Percentiles rank a stretch among this genome's conserved stretches.
phyloP scores from a whole-genome alignment of 2,113 vertebrate genomes.

The Miniopterus natalensis region DNA sequence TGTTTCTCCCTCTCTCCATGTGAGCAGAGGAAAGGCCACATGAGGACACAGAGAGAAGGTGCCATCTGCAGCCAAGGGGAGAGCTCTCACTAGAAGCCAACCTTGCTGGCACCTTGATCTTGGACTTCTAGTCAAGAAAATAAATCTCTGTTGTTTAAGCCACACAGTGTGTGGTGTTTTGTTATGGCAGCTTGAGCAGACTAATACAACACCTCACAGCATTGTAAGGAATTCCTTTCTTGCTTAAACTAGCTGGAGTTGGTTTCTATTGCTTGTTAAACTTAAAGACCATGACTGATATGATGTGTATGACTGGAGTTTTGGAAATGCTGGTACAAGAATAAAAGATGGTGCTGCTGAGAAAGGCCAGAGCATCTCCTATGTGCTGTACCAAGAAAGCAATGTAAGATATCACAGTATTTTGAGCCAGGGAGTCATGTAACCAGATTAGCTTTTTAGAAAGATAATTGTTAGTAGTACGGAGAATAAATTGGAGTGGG shows the following conservation, averaged over 20 bases:
- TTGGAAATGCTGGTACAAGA: not conserved
- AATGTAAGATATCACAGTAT: not conserved
- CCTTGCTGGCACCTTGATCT: not conserved
- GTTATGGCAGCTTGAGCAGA: not conserved
- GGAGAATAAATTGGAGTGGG: not conserved
- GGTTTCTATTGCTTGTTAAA: not conserved
- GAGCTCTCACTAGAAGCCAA: not conserved
- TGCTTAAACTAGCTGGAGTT: not conserved
- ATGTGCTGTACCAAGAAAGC: not conserved
- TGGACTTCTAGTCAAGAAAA: not conserved
- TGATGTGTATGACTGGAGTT: not conserved
- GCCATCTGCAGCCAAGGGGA: not conserved
- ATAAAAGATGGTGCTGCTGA: not conserved
- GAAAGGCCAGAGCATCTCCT: not conserved
- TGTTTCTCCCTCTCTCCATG: not conserved
- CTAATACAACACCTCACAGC: not conserved
- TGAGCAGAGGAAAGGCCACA: not conserved
- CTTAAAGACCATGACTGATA: not conserved
- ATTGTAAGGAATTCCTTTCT: not conserved
- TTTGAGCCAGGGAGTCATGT: not conserved
- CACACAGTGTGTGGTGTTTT: not conserved
- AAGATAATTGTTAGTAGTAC: not conserved
- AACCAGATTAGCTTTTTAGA: not conserved
- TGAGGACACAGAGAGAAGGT: not conserved
- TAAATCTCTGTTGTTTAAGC: not conserved